Evolutionary conservation across 2,888 invertebrate species (phyloP), one percentile per base, ranked within the genome.

Genomic region (Byasa hedistus): DNA sequence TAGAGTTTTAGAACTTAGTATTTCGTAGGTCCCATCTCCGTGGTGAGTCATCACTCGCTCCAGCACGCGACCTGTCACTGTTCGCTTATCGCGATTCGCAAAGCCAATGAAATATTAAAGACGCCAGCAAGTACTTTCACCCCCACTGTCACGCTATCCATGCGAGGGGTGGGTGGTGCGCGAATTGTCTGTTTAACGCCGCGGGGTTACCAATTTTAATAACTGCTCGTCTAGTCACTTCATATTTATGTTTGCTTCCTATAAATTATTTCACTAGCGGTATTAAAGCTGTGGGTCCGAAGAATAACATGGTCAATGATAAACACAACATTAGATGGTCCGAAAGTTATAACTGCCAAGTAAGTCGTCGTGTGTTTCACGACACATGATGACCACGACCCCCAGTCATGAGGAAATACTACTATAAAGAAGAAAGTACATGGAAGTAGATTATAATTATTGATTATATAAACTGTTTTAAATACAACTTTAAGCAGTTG

Each of bases 11-110:
- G 39, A 39, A 27, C 21, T 55, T 21, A 21, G 55, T 65, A 36
- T 44, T 58, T 66, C 36, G 61, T 39, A 65, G 61, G 48, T 54
- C 21, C 32, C 19, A 58, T 64, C 55, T 62, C 12, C 24, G 62
- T 64, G 69, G 71, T 80, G 76, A 80, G 69, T 81, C 79, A 80
- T 79, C 76, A 72, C 64, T 69, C 61, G 63, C 60, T 68, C 67
- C 61, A 65, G 69, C 77, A 78, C 83, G 84, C 82, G 78, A 81
- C 74, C 79, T 79, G 84, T 81, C 83, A 75, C 73, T 72, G 77
- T 71, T 74, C 72, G 76, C 79, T 78, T 82, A 84, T 82, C 82
- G 75, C 72, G 77, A 81, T 82, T 81, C 72, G 77, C 76, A 74
- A 77, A 75, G 72, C 70, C 76, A 77, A 76, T 82, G 76, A 81